phyloP scores from a whole-genome alignment of 2,888 invertebrate genomes.

The Choreutis nemorana region DNA sequence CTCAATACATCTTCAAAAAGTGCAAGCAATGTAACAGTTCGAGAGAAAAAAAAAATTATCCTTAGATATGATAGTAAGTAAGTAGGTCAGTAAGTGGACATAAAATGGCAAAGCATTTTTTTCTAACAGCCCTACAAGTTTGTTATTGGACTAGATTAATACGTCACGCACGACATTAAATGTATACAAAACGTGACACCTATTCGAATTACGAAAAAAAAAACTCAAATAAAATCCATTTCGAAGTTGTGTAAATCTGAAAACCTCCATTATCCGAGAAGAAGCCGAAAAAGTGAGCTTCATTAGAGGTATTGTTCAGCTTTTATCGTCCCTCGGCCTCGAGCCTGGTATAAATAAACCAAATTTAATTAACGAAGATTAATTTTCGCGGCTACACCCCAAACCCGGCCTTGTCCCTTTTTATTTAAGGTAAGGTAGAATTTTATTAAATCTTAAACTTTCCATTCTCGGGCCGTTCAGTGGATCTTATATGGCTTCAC shows the following conservation, averaged over 20 bases:
- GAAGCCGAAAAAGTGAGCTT: constrained; percentile 59
- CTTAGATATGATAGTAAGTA: too few relatives aligned
- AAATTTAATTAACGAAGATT: constrained; percentile 67
- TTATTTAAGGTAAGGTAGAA: constrained; percentile 50
- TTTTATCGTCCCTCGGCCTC: constrained; percentile 42
- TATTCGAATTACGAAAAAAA: too few relatives aligned
- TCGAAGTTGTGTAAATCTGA: constrained; percentile 46
- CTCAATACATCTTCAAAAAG: too few relatives aligned
- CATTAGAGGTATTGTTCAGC: constrained; percentile 60
- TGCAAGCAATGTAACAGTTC: too few relatives aligned
- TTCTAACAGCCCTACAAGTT: too few relatives aligned
- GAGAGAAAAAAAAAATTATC: too few relatives aligned
- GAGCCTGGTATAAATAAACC: constrained; percentile 58
- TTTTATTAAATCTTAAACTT: constrained; percentile 36
- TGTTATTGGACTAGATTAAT: too few relatives aligned
- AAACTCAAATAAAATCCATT: too few relatives aligned
- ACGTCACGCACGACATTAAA: too few relatives aligned
- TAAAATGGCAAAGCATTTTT: too few relatives aligned
- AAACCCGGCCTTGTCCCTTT: constrained; percentile 41
- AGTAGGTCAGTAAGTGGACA: too few relatives aligned
- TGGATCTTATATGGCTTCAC: constrained; percentile 51
- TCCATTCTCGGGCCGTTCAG: constrained; percentile 15
- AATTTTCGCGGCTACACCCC: constrained; percentile 51
- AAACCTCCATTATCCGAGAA: constrained; percentile 45
- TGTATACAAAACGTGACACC: too few relatives aligned